phyloP scores from a whole-genome alignment of 2,113 vertebrate species.

The Spea multiplicata region DNA sequence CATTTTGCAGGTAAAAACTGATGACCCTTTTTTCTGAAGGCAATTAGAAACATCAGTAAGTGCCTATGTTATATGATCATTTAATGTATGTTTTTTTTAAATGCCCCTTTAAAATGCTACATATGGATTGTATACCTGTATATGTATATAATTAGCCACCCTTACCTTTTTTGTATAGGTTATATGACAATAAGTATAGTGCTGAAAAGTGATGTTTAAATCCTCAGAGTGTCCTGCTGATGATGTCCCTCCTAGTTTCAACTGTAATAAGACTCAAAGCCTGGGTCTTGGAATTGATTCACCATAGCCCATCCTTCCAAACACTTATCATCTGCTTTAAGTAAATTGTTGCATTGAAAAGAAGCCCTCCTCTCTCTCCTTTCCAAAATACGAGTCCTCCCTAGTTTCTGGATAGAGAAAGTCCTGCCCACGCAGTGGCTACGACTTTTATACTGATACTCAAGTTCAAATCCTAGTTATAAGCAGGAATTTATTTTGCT shows the following conservation, averaged over 20 bases:
- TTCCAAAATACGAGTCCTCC: conserved; percentile 82
- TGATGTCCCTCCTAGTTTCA: conserved; percentile 63
- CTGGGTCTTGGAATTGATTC: conserved; percentile 91
- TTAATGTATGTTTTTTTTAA: too few relatives aligned
- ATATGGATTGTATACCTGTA: neutral
- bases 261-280: conserved; percentile 74
- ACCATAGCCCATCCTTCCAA: conserved; percentile 88
- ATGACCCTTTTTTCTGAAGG: too few relatives aligned
- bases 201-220: too few relatives aligned
- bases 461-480: conserved; percentile 34
- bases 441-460: conserved; percentile 62
- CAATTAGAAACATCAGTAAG: too few relatives aligned
- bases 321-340: conserved; percentile 71
- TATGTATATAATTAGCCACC: conserved; percentile 26
- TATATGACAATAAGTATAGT: conserved; percentile 52
- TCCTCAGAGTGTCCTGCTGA: conserved; percentile 68
- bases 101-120: neutral
- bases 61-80: too few relatives aligned
- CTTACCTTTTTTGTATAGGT: conserved; percentile 64
- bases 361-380: conserved; percentile 64
- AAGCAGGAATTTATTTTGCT: neutral
- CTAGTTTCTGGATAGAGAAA: conserved; percentile 33
- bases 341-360: conserved; percentile 86
- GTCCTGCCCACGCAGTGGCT: conserved; percentile 49
- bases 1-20: too few relatives aligned